phyloP scores from a whole-genome alignment of 2,113 vertebrate genomes.

The Leucoraja erinaceus region DNA sequence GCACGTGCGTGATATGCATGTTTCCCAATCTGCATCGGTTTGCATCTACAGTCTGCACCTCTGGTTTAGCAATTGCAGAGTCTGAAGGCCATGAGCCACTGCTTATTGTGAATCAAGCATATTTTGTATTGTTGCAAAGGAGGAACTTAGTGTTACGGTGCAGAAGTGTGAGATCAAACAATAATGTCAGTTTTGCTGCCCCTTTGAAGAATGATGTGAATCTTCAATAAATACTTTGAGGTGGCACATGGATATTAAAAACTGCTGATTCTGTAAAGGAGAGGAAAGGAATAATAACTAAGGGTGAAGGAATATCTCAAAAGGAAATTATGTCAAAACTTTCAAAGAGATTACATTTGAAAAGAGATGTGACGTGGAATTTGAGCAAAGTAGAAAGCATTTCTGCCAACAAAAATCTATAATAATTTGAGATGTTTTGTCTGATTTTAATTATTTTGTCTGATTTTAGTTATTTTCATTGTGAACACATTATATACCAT shows the following conservation, averaged over 20 bases:
- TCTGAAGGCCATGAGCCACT: background rate
- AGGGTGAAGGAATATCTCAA: conserved; percentile 8
- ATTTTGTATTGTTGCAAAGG: background rate
- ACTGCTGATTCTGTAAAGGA: conserved; percentile 19
- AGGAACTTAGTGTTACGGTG: background rate
- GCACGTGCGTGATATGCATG: background rate
- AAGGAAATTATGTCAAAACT: conserved; percentile 8
- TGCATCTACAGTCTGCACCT: too few species aligned
- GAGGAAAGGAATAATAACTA: conserved; percentile 8
- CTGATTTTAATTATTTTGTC: background rate
- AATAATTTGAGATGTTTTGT: background rate
- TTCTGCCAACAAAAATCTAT: background rate
- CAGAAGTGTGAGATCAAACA: conserved; percentile 11
- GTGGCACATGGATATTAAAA: background rate
- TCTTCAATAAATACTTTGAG: conserved; percentile 7
- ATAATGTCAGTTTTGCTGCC: background rate
- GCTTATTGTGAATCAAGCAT: conserved; percentile 11
- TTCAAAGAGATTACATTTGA: conserved; percentile 22
- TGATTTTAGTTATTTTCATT: background rate
- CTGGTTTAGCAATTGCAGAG: background rate
- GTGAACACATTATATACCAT: background rate
- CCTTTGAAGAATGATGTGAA: conserved; percentile 1
- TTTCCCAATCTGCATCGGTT: background rate
- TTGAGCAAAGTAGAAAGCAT: background rate
- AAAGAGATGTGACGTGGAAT: background rate